A percentile compares a stretch with the other conserved stretches of the same genome.
These are phyloP conservation scores for Chrysopilus asiliformis DNA, from an alignment of 2,888 invertebrate species.

Conservation along the genomic window DNA sequence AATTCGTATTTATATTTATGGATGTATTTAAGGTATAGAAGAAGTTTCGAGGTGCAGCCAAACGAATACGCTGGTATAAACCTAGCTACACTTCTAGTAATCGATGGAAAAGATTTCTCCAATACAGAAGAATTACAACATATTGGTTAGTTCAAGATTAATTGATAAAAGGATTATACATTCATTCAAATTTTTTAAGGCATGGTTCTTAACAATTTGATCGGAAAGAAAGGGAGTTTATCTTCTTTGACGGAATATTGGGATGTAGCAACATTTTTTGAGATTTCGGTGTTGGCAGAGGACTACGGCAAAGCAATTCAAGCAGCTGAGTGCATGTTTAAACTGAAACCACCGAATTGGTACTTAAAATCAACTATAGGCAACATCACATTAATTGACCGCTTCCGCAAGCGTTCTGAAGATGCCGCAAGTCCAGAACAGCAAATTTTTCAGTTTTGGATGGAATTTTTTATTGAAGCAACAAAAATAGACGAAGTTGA, in stretches of 20 bases:
- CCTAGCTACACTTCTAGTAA: conserved; percentile 90
- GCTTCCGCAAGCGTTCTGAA: conserved; percentile 71
- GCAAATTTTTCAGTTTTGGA: conserved; percentile 92
- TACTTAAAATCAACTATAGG: conserved; percentile 95
- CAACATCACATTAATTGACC: conserved; percentile 85
- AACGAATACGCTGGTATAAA: conserved; percentile 99
- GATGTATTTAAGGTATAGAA: conserved; percentile 48
- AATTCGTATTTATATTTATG: too few species aligned
- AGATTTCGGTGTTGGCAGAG: conserved; percentile 93
- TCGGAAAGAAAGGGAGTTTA: conserved; percentile 94
- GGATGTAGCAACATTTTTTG: conserved; percentile 98
- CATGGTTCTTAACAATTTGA: conserved; percentile 89
- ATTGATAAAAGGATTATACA: too few species aligned
- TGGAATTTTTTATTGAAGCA: conserved; percentile 95
- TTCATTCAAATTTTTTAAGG: too few species aligned
- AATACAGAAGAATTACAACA: conserved; percentile 83
- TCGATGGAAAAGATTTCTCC: conserved; percentile 90
- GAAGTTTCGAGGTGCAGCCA: conserved; percentile 95
- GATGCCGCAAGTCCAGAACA: conserved; percentile 66
- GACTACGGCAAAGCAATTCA: conserved; percentile 94
- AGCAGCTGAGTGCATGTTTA: conserved; percentile 91
- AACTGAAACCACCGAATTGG: conserved; percentile 81
- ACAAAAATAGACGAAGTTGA: conserved; percentile 68
- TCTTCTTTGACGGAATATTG: conserved; percentile 91
- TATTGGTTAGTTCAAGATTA: conserved; percentile 54